Percentiles rank a stretch among this genome's conserved stretches.
Conservation (phyloP, 2,113 vertebrate genomes). For the Puntigrus tetrazona region DNA sequence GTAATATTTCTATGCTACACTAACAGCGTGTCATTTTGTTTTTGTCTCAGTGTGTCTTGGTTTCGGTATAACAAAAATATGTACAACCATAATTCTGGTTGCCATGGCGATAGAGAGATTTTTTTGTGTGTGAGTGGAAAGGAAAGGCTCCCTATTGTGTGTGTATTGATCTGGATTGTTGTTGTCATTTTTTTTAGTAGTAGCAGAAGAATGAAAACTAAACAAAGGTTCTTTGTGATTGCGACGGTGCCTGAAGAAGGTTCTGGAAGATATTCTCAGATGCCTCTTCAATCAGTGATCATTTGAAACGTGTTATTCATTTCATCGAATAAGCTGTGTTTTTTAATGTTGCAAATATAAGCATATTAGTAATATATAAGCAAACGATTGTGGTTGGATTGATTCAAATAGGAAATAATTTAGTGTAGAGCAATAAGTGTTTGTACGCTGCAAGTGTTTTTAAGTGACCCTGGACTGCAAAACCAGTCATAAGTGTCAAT, state of each 20-base stretch:
- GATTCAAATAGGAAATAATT: neutral
- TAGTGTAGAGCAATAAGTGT: too few species aligned
- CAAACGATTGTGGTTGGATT: neutral
- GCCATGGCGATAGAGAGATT: slow-evolving; percentile 23
- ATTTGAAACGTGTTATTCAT: neutral
- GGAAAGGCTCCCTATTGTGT: slow-evolving; percentile 22
- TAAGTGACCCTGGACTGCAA: too few species aligned
- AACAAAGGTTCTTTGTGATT: neutral
- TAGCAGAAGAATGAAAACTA: neutral
- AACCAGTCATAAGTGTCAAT: too few species aligned
- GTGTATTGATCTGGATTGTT: neutral
- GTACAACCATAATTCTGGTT: neutral
- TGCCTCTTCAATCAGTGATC: too few species aligned
- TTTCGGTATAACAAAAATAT: neutral
- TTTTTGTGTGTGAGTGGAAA: slow-evolving; percentile 12
- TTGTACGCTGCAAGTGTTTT: too few species aligned
- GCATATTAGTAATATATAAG: neutral
- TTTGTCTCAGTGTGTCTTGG: slow-evolving; percentile 1
- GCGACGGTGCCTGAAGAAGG: neutral
- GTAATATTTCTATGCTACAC: neutral
- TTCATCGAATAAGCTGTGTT: neutral
- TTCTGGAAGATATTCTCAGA: neutral
- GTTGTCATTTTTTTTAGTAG: neutral
- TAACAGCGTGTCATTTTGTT: neutral
- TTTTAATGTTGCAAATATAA: neutral